Conservation (phyloP, 2,113 vertebrate genomes). For the Macaca mulatta region DNA sequence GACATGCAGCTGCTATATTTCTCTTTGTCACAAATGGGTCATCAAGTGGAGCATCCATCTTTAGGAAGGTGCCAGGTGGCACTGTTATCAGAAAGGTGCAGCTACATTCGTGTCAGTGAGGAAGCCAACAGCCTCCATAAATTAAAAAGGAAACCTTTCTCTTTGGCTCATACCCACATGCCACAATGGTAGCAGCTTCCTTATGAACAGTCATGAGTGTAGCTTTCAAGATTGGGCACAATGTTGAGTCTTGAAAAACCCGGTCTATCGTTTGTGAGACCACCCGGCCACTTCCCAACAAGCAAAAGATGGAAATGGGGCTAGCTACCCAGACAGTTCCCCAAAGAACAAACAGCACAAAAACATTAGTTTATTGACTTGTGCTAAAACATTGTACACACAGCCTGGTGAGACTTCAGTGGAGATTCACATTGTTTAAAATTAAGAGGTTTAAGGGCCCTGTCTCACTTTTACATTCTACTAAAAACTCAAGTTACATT, state of each 20-base stretch:
- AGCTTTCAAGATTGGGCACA: not conserved
- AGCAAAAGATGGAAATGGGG: not conserved
- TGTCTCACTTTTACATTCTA: slow-evolving; percentile 4
- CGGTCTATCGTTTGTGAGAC: not conserved
- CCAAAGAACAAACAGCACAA: not conserved
- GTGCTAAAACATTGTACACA: not conserved
- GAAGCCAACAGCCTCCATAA: not conserved
- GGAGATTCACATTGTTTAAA: not conserved
- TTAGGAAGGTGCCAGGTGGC: not conserved
- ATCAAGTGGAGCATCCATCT: not conserved
- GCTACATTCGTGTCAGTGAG: not conserved
- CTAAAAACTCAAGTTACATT: not conserved
- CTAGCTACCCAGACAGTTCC: not conserved
- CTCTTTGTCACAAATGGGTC: not conserved
- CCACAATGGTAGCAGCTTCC: not conserved
- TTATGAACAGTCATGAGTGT: not conserved
- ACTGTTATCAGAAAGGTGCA: not conserved
- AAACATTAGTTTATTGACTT: not conserved
- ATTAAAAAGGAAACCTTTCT: not conserved
- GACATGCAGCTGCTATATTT: not conserved
- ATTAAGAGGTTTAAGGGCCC: not conserved
- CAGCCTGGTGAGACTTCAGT: not conserved
- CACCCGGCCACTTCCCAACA: not conserved
- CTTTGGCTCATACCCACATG: not conserved
- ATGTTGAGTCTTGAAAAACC: not conserved